Base-by-base conservation (phyloP, 2,113 vertebrate genomes). In the Pomatostomus ruficeps region DNA sequence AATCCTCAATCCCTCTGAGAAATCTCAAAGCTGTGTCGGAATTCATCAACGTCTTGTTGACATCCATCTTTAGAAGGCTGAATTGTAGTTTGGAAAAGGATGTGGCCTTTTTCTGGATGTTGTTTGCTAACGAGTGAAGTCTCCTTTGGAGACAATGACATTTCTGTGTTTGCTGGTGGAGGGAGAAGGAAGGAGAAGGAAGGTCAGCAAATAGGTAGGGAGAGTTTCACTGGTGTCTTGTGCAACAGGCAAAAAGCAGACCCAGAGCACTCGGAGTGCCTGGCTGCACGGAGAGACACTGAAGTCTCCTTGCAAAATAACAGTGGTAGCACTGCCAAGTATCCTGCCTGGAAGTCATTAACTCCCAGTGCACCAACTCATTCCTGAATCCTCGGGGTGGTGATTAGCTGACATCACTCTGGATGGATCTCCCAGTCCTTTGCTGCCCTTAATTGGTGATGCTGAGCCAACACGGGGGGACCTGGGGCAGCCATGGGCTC, bases 291-390 rank as follows among this genome's bases (percentile, higher is more conserved):
- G 58, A 70, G 85, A 74, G 78, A 67, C 79, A 74, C 11, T 80
- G 90, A 84, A 71, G 79, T 52, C 68, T 91, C 79, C 88, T 90
- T 91, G 63, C 85, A 94, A 80, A 94, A 95, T 83, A 93, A 51
- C 63, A 77, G 67, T 61, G 78, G 90, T 61, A 86, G 40, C 45
- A 78, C 49, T 88, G 92, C 94, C 94, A 96, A 97, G 85, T 75
- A 52, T 91, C 71, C 20, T 88, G 93, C 85, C 95, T 97, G 95
- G 95, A 96, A 95, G 88, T 93, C 85, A 90, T 96, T 96, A 96
- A 93, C 88, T 95, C 79, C 35, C 85, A 93, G 75, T 24, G 55
- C 88, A 91, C 85, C 92, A 71, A 86, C 46, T 82, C 88, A 88
- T 23, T 94, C 51, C 82, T 63, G 76, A 85, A 75, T 84, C 93